phyloP scores from a whole-genome alignment of 2,113 vertebrate species.

The Ciconia maguari region DNA sequence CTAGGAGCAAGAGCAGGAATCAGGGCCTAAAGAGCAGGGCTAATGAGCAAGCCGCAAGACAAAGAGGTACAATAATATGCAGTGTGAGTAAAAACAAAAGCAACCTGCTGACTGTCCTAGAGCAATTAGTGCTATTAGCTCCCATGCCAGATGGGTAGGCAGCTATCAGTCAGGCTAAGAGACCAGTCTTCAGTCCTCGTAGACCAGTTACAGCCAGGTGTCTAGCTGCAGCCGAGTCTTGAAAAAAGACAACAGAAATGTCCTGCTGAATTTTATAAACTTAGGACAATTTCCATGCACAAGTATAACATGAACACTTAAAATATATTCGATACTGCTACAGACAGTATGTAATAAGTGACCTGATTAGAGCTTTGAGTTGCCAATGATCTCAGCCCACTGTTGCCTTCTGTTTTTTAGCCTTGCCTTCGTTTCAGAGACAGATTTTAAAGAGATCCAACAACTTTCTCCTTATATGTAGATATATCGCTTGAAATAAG shows the following conservation, averaged over 20 bases:
- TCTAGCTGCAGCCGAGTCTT: neutral
- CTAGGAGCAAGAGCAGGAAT: neutral
- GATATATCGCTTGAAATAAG: constrained; percentile 18
- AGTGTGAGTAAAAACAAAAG: neutral
- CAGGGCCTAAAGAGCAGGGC: neutral
- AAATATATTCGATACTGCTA: neutral
- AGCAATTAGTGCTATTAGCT: neutral
- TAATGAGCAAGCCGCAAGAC: neutral
- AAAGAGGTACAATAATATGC: neutral
- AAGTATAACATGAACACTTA: neutral
- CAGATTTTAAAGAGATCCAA: neutral
- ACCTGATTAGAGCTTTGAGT: neutral
- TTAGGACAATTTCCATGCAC: neutral
- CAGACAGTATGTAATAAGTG: neutral
- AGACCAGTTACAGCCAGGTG: neutral
- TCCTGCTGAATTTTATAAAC: neutral
- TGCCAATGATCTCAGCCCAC: neutral
- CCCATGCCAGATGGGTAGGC: too few relatives aligned
- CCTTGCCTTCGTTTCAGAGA: neutral
- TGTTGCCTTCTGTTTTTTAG: neutral
- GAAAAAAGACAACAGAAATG: neutral
- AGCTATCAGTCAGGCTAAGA: neutral
- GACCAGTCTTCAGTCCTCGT: neutral
- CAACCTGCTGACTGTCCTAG: neutral
- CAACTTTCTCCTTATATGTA: neutral